Conservation (phyloP, 1,140 invertebrate species). For the Lucilia sericata region DNA sequence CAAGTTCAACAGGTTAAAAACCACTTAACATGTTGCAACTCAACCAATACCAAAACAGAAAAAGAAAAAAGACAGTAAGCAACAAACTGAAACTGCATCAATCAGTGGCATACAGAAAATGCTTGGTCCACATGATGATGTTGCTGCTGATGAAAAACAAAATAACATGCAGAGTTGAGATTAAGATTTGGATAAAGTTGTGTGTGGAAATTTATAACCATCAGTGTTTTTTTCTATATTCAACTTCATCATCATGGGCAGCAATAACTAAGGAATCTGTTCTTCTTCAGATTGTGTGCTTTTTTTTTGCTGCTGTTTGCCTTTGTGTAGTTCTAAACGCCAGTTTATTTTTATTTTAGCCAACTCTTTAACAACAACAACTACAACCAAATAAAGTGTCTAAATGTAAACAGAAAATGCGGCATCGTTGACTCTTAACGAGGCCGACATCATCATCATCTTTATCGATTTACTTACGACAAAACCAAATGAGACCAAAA, state of each 20-base stretch:
- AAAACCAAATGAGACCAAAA: not conserved
- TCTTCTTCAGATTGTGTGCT: not conserved
- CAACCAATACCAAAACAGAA: not conserved
- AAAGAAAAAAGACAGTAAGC: no score
- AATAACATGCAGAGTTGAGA: not conserved
- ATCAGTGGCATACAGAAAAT: not conserved
- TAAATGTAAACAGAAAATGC: not conserved
- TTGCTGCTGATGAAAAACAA: not conserved
- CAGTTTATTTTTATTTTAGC: not conserved
- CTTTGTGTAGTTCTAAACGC: not conserved
- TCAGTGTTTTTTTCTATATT: not conserved
- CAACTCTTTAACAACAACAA: no score
- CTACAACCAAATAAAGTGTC: not conserved
- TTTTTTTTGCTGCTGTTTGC: not conserved
- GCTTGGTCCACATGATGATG: no score
- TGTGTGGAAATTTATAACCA: not conserved
- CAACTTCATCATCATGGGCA: conserved; percentile 4
- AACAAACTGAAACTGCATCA: not conserved
- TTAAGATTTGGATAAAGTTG: conserved; percentile 4
- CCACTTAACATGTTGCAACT: conserved; percentile 18
- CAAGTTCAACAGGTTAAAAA: conserved; percentile 28
- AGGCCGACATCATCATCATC: conserved; percentile 9
- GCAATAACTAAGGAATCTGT: not conserved
- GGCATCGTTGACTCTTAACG: conserved; percentile 14
- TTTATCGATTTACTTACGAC: not conserved